Conservation (phyloP, 2,797 vertebrate genomes). For the Intellagama lesueurii region DNA sequence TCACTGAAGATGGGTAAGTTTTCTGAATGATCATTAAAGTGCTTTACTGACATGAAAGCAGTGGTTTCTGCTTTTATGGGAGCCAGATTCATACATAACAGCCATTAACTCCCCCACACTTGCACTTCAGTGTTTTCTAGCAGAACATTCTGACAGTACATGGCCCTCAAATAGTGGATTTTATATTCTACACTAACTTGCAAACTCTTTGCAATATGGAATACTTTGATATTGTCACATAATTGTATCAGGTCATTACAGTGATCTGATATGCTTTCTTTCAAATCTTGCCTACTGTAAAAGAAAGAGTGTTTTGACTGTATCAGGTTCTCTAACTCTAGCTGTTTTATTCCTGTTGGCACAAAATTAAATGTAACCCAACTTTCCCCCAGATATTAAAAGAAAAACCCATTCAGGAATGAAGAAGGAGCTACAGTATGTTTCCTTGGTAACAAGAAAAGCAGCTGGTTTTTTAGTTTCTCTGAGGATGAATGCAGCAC, state of each 20-base stretch:
- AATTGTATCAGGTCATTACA: not conserved
- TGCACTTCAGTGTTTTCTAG: not conserved
- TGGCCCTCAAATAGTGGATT: not conserved
- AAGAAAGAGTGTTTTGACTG: not conserved
- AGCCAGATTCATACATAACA: not conserved
- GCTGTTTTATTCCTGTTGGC: slow-evolving; percentile 11
- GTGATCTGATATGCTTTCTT: not conserved
- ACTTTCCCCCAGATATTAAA: slow-evolving; percentile 8
- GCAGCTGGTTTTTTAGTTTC: slow-evolving; percentile 44
- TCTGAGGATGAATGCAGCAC: slow-evolving; percentile 49
- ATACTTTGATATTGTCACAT: not conserved
- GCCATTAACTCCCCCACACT: too few species aligned
- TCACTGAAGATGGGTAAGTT: not conserved
- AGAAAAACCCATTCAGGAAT: not conserved
- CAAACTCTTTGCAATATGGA: not conserved
- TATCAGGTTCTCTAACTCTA: not conserved
- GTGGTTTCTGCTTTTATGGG: not conserved
- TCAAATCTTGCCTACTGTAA: not conserved
- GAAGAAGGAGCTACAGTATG: slow-evolving; percentile 29
- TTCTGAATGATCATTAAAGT: not conserved
- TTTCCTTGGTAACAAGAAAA: slow-evolving; percentile 66
- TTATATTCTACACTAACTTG: not conserved
- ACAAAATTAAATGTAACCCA: slow-evolving; percentile 19
- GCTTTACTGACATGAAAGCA: not conserved
- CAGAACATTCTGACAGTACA: not conserved